Conservation (phyloP, 2,113 vertebrate genomes). For the Rhabdornis inornatus region DNA sequence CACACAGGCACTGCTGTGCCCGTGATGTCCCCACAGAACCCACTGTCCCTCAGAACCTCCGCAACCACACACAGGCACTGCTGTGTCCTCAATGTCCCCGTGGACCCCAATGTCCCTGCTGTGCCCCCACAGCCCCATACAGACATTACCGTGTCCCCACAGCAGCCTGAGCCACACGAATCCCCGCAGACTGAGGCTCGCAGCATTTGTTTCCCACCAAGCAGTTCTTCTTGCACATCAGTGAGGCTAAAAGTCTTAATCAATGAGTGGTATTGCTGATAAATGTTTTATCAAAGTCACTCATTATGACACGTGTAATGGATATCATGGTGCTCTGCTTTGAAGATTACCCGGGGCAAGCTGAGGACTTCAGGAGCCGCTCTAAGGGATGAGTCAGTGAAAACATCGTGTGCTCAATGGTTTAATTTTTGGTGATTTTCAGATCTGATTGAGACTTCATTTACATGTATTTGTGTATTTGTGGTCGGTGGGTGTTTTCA, state of each 20-base stretch:
- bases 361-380: not conserved
- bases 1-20: no score
- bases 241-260: not conserved
- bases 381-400: not conserved
- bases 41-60: not conserved
- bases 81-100: not conserved
- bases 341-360: not conserved
- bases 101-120: not conserved
- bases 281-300: not conserved
- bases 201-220: not conserved
- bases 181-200: not conserved
- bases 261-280: not conserved
- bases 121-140: not conserved
- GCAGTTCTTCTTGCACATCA: not conserved
- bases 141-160: rapidly evolving
- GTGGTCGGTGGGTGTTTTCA: not conserved
- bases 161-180: rapidly evolving
- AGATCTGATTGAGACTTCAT: not conserved
- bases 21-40: not conserved
- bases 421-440: not conserved
- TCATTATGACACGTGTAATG: not conserved
- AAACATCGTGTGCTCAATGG: not conserved
- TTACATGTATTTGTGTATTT: not conserved
- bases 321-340: not conserved
- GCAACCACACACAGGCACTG: not conserved